These are phyloP conservation scores for Pangasius mekongensis DNA, from an alignment of 2,797 vertebrate species.

Conservation along the genomic window DNA sequence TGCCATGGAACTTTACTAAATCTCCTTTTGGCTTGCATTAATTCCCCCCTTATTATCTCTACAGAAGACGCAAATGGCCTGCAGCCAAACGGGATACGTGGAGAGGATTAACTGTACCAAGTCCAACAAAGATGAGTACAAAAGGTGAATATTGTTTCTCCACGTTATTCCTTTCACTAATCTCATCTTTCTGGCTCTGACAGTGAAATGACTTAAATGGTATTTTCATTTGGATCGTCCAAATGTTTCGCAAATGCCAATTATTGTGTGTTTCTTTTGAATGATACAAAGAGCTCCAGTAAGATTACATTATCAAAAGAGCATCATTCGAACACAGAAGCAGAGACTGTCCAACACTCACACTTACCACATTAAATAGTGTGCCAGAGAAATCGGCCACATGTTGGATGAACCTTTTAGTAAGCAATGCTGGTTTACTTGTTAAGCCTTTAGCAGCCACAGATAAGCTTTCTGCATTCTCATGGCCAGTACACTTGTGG, in stretches of 20 bases:
- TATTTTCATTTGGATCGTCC: conserved; percentile 12
- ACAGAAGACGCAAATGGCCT: conserved; percentile 80
- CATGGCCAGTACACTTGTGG: neutral
- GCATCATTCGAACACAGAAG: neutral
- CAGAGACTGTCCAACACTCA: neutral
- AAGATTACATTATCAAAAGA: conserved; percentile 22
- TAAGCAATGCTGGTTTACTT: neutral
- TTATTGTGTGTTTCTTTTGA: neutral
- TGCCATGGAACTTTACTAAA: neutral
- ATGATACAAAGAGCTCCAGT: neutral
- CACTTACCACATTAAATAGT: neutral
- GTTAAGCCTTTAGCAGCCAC: conserved; percentile 3
- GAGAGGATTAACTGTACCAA: conserved; percentile 83
- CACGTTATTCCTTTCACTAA: neutral
- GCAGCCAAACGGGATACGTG: conserved; percentile 81
- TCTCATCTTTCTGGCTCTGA: conserved; percentile 1
- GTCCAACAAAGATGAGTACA: conserved; percentile 81
- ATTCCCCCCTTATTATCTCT: neutral
- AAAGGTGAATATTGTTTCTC: conserved; percentile 73
- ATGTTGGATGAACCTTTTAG: neutral
- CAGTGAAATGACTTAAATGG: conserved; percentile 22
- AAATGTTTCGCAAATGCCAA: conserved; percentile 4
- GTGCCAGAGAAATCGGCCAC: neutral
- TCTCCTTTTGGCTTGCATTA: conserved; percentile 9
- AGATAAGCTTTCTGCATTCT: neutral